Conservation (phyloP, 2,888 invertebrate species). For the Pherbina coryleti region DNA sequence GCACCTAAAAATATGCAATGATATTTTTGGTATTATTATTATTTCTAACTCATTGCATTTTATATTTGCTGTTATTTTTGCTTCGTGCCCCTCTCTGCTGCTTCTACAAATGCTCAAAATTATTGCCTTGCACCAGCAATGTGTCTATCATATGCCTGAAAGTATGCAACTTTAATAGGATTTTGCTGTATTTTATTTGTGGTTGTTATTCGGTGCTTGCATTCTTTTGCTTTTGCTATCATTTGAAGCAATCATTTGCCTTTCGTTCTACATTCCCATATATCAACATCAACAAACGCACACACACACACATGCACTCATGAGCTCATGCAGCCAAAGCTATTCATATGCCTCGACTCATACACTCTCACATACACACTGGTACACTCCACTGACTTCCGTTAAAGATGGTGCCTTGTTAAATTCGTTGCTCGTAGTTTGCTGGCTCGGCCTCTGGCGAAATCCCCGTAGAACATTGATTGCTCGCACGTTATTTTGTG, state of each 20-base stretch:
- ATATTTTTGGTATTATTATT: not conserved
- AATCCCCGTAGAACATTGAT: constrained; percentile 37
- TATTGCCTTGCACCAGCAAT: not conserved
- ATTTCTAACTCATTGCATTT: not conserved
- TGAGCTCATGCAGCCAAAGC: not conserved
- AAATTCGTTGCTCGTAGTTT: not conserved
- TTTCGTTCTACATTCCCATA: constrained; percentile 9
- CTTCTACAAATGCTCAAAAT: not conserved
- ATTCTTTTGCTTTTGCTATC: not conserved
- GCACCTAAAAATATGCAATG: not conserved
- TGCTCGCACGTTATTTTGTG: constrained; percentile 32
- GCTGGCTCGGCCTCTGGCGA: constrained; percentile 11
- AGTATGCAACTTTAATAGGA: constrained; percentile 7
- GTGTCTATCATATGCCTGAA: not conserved
- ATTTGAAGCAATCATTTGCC: constrained; percentile 13
- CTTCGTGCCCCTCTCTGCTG: not conserved
- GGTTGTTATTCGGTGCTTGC: not conserved
- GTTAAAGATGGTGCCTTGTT: constrained; percentile 26
- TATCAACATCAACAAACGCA: constrained; percentile 4
- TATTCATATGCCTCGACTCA: not conserved
- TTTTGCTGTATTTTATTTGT: not conserved
- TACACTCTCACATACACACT: not conserved
- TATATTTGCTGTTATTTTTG: not conserved
- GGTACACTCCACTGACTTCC: not conserved
- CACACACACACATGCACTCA: not conserved